Evolutionary conservation across 2,113 vertebrate species (phyloP).

Genomic region (Indri indri): DNA sequence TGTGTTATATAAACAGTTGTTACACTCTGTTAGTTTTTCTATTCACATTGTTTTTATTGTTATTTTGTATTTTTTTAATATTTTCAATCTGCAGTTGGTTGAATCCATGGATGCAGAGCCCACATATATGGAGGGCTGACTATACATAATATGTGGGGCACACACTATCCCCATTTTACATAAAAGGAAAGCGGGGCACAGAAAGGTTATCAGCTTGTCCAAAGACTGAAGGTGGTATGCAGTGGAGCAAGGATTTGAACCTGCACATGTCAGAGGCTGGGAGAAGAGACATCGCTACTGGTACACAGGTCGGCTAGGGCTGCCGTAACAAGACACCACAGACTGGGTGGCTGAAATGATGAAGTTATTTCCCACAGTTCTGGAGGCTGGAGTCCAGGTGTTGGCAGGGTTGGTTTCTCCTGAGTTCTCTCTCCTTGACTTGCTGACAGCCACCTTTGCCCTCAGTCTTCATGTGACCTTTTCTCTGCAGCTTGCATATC

Average conservation of each 20-base stretch:
- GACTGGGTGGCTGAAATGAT: accelerated
- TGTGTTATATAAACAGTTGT: not conserved
- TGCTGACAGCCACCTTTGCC: not conserved
- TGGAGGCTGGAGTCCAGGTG: not conserved
- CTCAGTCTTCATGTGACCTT: accelerated
- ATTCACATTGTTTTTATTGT: not conserved
- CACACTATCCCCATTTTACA: not conserved
- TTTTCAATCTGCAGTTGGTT: not conserved
- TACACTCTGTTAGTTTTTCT: not conserved
- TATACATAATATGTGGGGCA: not conserved
- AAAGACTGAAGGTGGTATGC: not conserved
- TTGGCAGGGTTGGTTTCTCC: not conserved
- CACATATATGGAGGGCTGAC: not conserved
- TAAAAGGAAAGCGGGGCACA: not conserved
- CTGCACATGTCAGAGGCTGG: not conserved
- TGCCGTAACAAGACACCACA: not conserved
- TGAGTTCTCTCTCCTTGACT: not conserved
- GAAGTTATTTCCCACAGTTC: not conserved
- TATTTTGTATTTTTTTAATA: not conserved
- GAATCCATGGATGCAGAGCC: not conserved
- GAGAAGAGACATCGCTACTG: not conserved
- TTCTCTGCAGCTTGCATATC: not conserved
- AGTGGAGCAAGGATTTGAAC: not conserved
- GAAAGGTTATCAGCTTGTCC: not conserved
- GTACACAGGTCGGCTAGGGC: accelerated